A percentile compares a stretch with the other conserved stretches of the same genome.
These are phyloP conservation scores for Rhopalosiphum maidis DNA, from an alignment of 1,140 invertebrate genomes.

Conservation along the genomic window DNA sequence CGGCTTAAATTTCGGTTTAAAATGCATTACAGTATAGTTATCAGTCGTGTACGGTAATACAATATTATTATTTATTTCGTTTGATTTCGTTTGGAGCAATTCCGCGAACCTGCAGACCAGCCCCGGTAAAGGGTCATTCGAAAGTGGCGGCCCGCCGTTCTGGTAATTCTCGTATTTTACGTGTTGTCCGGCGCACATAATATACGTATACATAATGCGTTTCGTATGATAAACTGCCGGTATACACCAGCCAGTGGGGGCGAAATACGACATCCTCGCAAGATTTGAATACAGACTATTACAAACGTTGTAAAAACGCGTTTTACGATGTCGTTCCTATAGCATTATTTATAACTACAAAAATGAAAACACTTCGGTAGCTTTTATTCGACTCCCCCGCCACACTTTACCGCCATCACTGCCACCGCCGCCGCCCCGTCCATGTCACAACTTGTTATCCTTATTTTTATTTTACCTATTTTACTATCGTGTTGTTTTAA, in stretches of 20 bases:
- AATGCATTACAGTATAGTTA: not conserved
- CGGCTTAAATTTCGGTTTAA: not conserved
- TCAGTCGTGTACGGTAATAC: not conserved
- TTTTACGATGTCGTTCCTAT: constrained; percentile 47
- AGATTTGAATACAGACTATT: constrained; percentile 45
- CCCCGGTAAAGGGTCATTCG: not conserved
- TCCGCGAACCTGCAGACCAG: not conserved
- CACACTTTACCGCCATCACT: not conserved
- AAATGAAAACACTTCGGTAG: constrained; percentile 51
- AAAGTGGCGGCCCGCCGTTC: not conserved
- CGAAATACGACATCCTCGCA: constrained; percentile 5
- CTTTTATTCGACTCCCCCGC: constrained; percentile 6
- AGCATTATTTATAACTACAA: constrained; percentile 49
- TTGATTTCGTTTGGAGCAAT: not conserved
- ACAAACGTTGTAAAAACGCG: constrained; percentile 45
- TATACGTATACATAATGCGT: constrained; percentile 21
- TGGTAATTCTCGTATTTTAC: constrained; percentile 50
- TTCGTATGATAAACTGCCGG: constrained; percentile 40
- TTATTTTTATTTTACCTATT: constrained; percentile 23
- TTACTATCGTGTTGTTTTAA: constrained; percentile 25
- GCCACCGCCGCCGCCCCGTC: not conserved
- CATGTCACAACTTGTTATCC: not conserved
- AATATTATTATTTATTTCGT: not conserved
- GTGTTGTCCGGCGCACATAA: constrained; percentile 30
- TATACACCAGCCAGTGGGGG: not conserved